phyloP scores from a whole-genome alignment of 2,888 invertebrate species.

The Altica lythri region DNA sequence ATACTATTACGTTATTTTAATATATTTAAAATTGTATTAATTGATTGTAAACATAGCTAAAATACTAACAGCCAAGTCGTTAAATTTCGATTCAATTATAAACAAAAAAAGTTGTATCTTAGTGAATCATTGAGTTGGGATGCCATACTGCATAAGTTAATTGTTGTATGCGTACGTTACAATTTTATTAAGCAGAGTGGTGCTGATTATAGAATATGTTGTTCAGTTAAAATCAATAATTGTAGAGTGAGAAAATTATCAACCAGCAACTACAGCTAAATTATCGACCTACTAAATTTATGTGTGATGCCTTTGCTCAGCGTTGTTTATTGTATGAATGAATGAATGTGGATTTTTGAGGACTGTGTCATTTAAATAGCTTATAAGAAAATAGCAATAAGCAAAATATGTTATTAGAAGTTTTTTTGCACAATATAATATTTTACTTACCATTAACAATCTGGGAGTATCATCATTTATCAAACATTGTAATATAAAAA shows the following conservation, averaged over 20 bases:
- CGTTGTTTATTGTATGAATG: not conserved
- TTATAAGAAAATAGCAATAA: conserved; percentile 5
- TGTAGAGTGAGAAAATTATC: conserved; percentile 7
- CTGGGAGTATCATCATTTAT: not conserved
- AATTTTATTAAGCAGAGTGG: conserved; percentile 1
- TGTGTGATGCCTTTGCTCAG: conserved; percentile 4
- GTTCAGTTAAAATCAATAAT: too few species aligned
- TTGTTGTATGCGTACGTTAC: too few species aligned
- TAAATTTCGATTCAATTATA: too few species aligned
- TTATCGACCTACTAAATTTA: conserved; percentile 6
- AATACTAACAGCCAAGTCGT: too few species aligned
- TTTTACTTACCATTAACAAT: not conserved
- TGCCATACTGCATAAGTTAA: too few species aligned
- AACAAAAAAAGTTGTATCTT: too few species aligned
- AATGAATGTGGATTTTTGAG: conserved; percentile 5
- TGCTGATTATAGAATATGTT: too few species aligned
- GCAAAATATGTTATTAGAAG: not conserved
- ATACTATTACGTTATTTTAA: too few species aligned
- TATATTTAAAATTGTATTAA: too few species aligned
- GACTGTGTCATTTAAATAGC: not conserved
- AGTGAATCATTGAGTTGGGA: too few species aligned
- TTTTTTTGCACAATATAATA: conserved; percentile 6
- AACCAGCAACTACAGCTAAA: not conserved
- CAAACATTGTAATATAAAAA: not conserved
- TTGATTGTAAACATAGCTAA: too few species aligned